Base-by-base conservation (phyloP, 2,113 vertebrate species). In the Ceuthmochares aereus region DNA sequence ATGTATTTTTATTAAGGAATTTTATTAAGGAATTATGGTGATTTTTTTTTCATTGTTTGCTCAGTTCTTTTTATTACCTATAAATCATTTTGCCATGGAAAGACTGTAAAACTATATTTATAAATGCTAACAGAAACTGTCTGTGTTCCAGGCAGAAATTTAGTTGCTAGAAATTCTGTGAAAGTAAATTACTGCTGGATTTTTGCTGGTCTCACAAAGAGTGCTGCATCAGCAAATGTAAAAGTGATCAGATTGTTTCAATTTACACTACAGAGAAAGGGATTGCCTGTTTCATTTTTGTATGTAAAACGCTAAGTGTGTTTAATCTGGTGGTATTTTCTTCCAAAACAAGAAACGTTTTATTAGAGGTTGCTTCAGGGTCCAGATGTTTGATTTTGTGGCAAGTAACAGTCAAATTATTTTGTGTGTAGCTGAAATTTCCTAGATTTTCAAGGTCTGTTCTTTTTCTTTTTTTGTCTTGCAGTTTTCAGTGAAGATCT, bases 401-500 rank as follows among this genome's bases (percentile, higher is more conserved):
- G 5, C 29, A 54, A 40, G 1, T 43, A 64, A 68, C 4, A 54
- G 1, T 8, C 7, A 19, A 27, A 15, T 5, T 4, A 2, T 16
- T 78, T 14, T 4, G 10, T 12, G 36, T 13, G 23, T 21, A 5
- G 30, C 32, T 15, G 51, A 45, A 37, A 89, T 13, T 17, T 27
- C 37, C 14, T 58, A 5, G 29, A 2, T 95, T 49, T 63, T 96
- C 77, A 97, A 45, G 7, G 4, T 43, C 15, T 43, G 0, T 14
- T 69, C 82, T 80, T 97, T 47, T 90, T 84, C 94, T 68, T 45
- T 40, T 96, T 69, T 97, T 72, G 51, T 97, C 79, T 98, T 98
- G 11, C 98, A 99, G 99, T 99, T 98, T 99, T 99, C 98, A 98
- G 99, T 98, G 99, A 99, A 98, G 99, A 99, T 97, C 98, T 99